Conservation (phyloP, 2,888 invertebrate genomes). For the Amiota mariae region DNA sequence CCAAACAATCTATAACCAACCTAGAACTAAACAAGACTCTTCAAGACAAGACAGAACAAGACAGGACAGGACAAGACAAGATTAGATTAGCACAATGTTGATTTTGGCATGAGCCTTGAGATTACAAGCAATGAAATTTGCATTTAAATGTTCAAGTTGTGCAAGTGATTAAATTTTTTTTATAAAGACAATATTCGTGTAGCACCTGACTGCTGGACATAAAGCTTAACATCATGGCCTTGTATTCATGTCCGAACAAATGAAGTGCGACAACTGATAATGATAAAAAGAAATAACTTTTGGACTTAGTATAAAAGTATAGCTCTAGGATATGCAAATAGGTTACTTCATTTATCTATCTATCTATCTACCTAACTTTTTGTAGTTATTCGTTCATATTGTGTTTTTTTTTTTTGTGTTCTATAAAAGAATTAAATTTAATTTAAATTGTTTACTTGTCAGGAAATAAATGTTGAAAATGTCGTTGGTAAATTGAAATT, state of each 20-base stretch:
- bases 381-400: too few relatives aligned
- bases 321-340: conserved; percentile 18
- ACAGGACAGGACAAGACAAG: too few relatives aligned
- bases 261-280: not conserved
- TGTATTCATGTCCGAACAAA: not conserved
- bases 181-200: not conserved
- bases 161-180: conserved; percentile 16
- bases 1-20: too few relatives aligned
- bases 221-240: conserved; percentile 1
- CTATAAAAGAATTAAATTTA: conserved; percentile 24
- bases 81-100: too few relatives aligned
- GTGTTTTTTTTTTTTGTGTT: not conserved
- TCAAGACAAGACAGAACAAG: too few relatives aligned
- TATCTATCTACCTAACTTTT: not conserved
- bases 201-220: not conserved
- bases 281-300: conserved; percentile 10
- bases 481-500: conserved; percentile 28
- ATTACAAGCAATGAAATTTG: conserved; percentile 22
- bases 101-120: not conserved
- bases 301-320: not conserved
- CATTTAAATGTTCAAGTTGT: conserved; percentile 25
- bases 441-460: conserved; percentile 30
- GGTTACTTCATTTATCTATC: not conserved
- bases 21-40: too few relatives aligned
- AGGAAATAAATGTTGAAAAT: conserved; percentile 28